phyloP scores from a whole-genome alignment of 1,140 invertebrate genomes.

The Lutraria rhynchaena region DNA sequence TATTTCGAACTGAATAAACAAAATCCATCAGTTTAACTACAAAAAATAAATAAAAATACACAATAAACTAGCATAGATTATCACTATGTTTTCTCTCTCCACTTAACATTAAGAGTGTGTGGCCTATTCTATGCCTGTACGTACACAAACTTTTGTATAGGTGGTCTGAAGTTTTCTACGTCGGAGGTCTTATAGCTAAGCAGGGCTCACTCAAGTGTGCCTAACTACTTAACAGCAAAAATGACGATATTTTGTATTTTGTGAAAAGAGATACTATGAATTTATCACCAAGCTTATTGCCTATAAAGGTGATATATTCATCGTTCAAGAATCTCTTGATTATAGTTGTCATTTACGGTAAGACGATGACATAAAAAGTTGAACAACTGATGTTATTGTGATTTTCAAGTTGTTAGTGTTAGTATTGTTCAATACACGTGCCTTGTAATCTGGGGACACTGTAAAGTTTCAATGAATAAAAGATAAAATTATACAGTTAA shows the following conservation, averaged over 20 bases:
- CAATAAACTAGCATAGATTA: constrained; percentile 14
- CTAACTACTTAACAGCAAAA: constrained; percentile 49
- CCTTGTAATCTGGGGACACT: too few relatives aligned
- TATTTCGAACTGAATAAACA: background rate
- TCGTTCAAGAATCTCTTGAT: constrained; percentile 4
- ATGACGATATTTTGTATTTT: constrained; percentile 39
- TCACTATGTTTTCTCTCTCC: background rate
- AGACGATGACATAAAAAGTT: too few relatives aligned
- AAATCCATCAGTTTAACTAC: background rate
- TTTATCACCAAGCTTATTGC: background rate
- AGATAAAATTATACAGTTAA: too few relatives aligned
- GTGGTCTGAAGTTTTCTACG: constrained; percentile 48
- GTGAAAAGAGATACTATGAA: constrained; percentile 33
- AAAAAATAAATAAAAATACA: constrained; percentile 7
- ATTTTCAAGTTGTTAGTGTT: too few relatives aligned
- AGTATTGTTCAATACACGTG: too few relatives aligned
- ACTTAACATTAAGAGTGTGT: constrained; percentile 1
- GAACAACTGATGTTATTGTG: too few relatives aligned
- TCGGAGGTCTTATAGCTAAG: constrained; percentile 32
- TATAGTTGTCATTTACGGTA: constrained; percentile 6
- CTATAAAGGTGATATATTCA: constrained; percentile 11
- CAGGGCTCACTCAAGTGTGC: constrained; percentile 48
- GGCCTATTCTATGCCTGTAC: constrained; percentile 18
- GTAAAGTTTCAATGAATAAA: too few relatives aligned
- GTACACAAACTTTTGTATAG: constrained; percentile 13